Evolutionary conservation across 2,113 vertebrate species (phyloP).

Genomic region (Albula glossodonta): DNA sequence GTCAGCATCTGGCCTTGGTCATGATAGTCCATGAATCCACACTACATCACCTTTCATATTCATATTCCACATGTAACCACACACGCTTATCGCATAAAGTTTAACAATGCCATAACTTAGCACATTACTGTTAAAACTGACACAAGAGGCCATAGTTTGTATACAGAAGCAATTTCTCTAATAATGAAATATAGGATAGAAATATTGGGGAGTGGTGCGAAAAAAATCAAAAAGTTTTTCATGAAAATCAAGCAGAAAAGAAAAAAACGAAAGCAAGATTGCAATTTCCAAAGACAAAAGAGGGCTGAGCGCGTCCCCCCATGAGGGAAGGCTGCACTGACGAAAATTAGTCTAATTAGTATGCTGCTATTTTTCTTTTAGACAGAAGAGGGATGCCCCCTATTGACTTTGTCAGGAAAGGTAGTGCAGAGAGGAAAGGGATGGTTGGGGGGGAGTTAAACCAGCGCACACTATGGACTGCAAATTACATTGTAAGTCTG

Average conservation of each 20-base stretch:
- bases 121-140: not conserved
- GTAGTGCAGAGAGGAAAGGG: constrained; percentile 69
- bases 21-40: not conserved
- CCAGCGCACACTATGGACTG: constrained; percentile 75
- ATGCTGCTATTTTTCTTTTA: constrained; percentile 87
- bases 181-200: constrained; percentile 41
- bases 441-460: not conserved
- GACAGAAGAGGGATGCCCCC: constrained; percentile 88
- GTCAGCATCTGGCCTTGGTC: not conserved
- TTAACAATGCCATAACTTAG: not conserved
- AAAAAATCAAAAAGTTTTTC: constrained; percentile 67
- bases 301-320: not conserved
- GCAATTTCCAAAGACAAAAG: not conserved
- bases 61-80: not conserved
- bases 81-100: not conserved
- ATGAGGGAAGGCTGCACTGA: not conserved
- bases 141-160: not conserved
- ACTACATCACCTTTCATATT: too few relatives aligned
- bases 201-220: constrained; percentile 64
- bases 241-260: constrained; percentile 82
- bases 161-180: constrained; percentile 66
- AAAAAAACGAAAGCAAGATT: constrained; percentile 10
- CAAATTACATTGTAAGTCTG: constrained; percentile 85
- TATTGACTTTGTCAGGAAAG: constrained; percentile 92
- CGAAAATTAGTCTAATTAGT: constrained; percentile 87